Evolutionary conservation across 92 coral and sea anemone species (phyloP), one percentile per base, ranked within the genome.

Genomic region (Phenganax stokvisi): DNA sequence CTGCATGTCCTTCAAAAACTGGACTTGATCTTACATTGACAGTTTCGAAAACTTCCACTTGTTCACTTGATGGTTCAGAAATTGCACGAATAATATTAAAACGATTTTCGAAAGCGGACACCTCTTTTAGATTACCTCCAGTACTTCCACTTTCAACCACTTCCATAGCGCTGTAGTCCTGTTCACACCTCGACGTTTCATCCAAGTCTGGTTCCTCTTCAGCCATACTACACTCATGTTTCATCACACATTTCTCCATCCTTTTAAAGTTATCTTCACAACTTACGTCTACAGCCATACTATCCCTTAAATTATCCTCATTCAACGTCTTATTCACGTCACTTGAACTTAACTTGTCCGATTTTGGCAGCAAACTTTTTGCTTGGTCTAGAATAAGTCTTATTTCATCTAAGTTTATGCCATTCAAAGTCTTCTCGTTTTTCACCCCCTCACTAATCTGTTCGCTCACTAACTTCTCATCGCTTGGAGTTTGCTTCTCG

Each of bases 341-440:
- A n/a, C 53, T 25, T 10, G 12, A 15, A 68, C 73, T 9, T 11
- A 30, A 37, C 54, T 68, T n/a, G n/a, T 37, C 47, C 0, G 73
- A 28, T 29, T 76, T 55, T 55, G 59, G 71, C n/a, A 77, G 64
- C 30, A 79, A 28, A 47, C 65, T 63, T 20, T 64, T 79, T 10
- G 73, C 83, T 73, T 64, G 37, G 20, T 16, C 27, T 20, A 79
- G 44, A 51, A 64, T 73, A 6, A 28, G 56, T 16, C 17, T 59
- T 57, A 60, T 60, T 31, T 77, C 81, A 9, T 58, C 52, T 6
- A 77, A 77, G 62, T 77, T 71, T 10, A 77, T 60, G 37, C 53
- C 58, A 57, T 58, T 28, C 71, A 37, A 60, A 65, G 64, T 10
- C 25, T 30, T 9, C 47, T 59, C 63, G 31, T 53, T 17, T 53